Evolutionary conservation across 2,797 vertebrate genomes (phyloP), one percentile per base, ranked within the genome.

Genomic region (Oryzias sinensis): DNA sequence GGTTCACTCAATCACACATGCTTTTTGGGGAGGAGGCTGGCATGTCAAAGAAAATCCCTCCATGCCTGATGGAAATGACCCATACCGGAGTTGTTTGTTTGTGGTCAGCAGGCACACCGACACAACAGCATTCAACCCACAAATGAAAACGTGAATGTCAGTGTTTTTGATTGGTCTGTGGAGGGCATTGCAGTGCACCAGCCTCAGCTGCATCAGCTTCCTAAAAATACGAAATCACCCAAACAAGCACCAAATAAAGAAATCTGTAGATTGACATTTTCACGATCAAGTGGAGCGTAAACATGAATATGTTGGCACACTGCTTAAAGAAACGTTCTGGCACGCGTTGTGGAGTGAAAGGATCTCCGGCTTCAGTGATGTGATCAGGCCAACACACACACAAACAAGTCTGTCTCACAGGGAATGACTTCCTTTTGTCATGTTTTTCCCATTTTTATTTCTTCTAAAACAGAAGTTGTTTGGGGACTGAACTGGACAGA

Each of bases 301-400:
- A 11, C 33, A 13, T 37, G 9, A 9, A 37, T 9, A 13, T 37
- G 33, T 9, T 37, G 29, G 33, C 33, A 37, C 33, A 37, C 33
- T 13, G 8, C 9, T 37, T 51, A 72, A 44, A 72, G 65, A 71
- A 70, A 76, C 9, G 9, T 37, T 57, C 70, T 80, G 74, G 74
- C 65, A 49, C 41, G 55, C 46, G 40, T 62, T 52, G 64, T 58
- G 63, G 53, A 70, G 53, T 53, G 45, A 76, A 49, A 49, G 58
- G 78, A 70, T 55, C 47, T 72, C 50, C 25, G 16, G 56, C 74
- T 72, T 55, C 65, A 71, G 40, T 73, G 48, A 72, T 74, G 72
- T 76, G 67, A 74, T 48, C 51, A 74, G 55, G 69, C 68, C 74
- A 80, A 67, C 53, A 66, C 69, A 74, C 53, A 66, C 69, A 74